Conservation (phyloP, 2,113 vertebrate species). For the Elephantulus edwardii region DNA sequence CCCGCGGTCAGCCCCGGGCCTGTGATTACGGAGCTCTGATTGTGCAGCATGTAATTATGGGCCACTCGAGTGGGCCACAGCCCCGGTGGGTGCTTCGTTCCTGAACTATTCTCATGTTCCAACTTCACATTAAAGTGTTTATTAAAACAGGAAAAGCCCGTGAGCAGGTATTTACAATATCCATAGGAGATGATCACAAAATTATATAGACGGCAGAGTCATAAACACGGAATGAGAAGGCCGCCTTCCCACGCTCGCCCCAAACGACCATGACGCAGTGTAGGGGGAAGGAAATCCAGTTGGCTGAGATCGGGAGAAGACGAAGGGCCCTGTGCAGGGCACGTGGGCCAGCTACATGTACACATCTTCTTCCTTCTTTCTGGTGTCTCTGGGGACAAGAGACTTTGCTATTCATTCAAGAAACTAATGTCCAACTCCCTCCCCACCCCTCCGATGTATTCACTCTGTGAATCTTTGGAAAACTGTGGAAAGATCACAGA, state of each 20-base stretch:
- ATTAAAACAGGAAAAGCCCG: conserved; percentile 36
- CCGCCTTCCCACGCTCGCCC: not conserved
- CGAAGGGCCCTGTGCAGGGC: not conserved
- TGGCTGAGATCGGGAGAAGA: rapidly evolving
- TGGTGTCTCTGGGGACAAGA: too few species aligned
- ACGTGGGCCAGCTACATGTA: too few species aligned
- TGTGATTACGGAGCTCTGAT: conserved; percentile 38
- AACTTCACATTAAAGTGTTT: conserved; percentile 48
- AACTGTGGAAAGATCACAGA: not conserved
- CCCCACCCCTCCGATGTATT: not conserved
- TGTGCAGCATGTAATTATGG: conserved; percentile 19
- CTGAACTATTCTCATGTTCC: conserved; percentile 37
- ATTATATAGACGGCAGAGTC: conserved; percentile 45
- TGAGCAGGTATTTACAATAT: conserved; percentile 33
- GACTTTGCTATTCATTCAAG: not conserved
- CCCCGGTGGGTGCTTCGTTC: not conserved
- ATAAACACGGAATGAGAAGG: conserved; percentile 4
- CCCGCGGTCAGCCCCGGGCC: not conserved
- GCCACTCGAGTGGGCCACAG: conserved; percentile 28
- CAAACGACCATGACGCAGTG: not conserved
- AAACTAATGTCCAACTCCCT: not conserved
- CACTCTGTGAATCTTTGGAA: not conserved
- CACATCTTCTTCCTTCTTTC: not conserved
- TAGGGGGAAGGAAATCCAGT: not conserved
- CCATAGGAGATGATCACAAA: conserved; percentile 61